Evolutionary conservation across 2,797 vertebrate species (phyloP), one percentile per base, ranked within the genome.

Genomic region (Macropodus opercularis): DNA sequence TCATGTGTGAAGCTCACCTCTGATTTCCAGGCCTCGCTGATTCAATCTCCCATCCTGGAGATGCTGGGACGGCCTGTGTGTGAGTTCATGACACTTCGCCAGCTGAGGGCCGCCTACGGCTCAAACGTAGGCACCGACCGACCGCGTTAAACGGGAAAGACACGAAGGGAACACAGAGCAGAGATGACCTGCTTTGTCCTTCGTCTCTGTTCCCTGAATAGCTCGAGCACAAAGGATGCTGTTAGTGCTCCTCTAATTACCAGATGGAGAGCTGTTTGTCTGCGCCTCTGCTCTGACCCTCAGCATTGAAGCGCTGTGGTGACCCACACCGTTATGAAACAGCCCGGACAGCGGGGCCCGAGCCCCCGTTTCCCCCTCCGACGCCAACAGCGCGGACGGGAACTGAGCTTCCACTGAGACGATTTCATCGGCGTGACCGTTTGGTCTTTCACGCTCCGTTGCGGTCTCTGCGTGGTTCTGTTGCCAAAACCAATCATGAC

Each of bases 181-280:
- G 52, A 40, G 60, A 58, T 69, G 70, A 63, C 39, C 73, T 22
- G 68, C 73, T 87, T 87, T 89, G 85, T 90, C 75, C 87, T 79
- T 80, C 41, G 48, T 65, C 72, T 63, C 64, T 44, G 73, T 75
- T 89, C 88, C 87, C 84, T 72, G 89, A 91, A 92, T 90, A 91
- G 81, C 87, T 81, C 65, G 19, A 4, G 38, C 72, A 92, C 91
- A 93, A 92, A 91, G 89, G 74, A 81, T 77, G 81, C 75, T 75
- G 84, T 91, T 91, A 87, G 90, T 88, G 78, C 70, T 70, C 74
- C 83, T 90, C 84, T 91, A 89, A 91, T 89, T 86, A 87, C 80
- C 79, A 85, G 81, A 83, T 69, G 75, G 77, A 83, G 78, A 71
- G 80, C 71, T 78, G 79, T 81, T 85, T 74, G 83, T 86, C 80